Conservation (phyloP, 1,140 invertebrate species). For the Bombus fervidus region DNA sequence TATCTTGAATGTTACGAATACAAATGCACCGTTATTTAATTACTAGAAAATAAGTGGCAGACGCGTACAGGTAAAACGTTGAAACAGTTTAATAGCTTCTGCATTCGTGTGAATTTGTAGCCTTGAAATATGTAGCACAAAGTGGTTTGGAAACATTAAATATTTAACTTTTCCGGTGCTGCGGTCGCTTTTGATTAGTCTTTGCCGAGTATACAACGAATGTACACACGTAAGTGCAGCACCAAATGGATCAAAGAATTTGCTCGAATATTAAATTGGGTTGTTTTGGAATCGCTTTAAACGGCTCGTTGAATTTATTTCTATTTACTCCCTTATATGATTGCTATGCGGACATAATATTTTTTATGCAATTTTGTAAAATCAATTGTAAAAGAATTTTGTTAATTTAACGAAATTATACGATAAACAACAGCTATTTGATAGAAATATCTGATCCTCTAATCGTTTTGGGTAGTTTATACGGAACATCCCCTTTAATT, state of each 20-base stretch:
- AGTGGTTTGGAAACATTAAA: slow-evolving; percentile 14
- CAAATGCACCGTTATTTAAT: not conserved
- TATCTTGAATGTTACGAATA: not conserved
- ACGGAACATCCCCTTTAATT: not conserved
- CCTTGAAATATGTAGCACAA: slow-evolving; percentile 18
- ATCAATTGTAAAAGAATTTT: too few species aligned
- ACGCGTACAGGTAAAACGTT: not conserved
- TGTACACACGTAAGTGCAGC: slow-evolving; percentile 14
- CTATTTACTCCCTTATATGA: not conserved
- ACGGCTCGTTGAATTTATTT: not conserved
- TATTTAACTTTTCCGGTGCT: slow-evolving; percentile 15
- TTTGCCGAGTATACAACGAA: slow-evolving; percentile 7
- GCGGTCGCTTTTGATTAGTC: slow-evolving; percentile 28
- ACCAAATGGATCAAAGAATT: slow-evolving; percentile 16
- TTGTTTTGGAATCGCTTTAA: not conserved
- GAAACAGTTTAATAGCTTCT: not conserved
- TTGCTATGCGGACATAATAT: not conserved
- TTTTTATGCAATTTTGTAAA: too few species aligned
- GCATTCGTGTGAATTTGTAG: slow-evolving; percentile 3
- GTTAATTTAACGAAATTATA: too few species aligned
- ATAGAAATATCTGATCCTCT: not conserved
- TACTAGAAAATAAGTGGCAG: not conserved
- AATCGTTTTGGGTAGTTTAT: not conserved
- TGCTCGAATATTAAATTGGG: slow-evolving; percentile 12
- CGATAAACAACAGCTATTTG: too few species aligned